phyloP scores from a whole-genome alignment of 2,113 vertebrate genomes.

The Crotophaga sulcirostris region DNA sequence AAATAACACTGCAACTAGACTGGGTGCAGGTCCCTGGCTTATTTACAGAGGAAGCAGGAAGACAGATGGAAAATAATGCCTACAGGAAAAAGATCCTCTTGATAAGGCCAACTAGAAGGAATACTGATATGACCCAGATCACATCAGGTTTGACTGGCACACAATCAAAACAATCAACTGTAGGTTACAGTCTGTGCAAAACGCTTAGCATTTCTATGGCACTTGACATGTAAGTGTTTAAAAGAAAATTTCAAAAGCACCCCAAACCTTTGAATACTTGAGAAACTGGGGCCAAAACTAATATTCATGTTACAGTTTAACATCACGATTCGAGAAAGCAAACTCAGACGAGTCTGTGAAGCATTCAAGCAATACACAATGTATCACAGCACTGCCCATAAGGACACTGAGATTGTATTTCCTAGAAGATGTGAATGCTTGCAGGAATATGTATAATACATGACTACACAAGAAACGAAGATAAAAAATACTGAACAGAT shows the following conservation, averaged over 20 bases:
- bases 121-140: background rate
- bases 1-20: background rate
- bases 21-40: background rate
- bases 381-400: accelerated
- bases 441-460: background rate
- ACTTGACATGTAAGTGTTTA: slow-evolving; percentile 16
- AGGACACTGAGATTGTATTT: background rate
- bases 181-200: slow-evolving; percentile 3
- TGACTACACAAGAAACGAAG: background rate
- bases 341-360: background rate
- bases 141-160: background rate
- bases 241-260: background rate
- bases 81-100: background rate
- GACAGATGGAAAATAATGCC: background rate
- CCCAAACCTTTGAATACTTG: background rate
- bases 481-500: slow-evolving; percentile 3
- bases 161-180: background rate
- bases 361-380: background rate
- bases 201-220: slow-evolving; percentile 8
- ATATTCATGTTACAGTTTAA: background rate
- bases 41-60: background rate
- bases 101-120: background rate
- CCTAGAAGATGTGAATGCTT: background rate
- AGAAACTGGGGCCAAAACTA: background rate
- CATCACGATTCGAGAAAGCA: background rate